Base-by-base conservation (phyloP, 1,140 invertebrate genomes). In the Drosophila nebulosa region DNA sequence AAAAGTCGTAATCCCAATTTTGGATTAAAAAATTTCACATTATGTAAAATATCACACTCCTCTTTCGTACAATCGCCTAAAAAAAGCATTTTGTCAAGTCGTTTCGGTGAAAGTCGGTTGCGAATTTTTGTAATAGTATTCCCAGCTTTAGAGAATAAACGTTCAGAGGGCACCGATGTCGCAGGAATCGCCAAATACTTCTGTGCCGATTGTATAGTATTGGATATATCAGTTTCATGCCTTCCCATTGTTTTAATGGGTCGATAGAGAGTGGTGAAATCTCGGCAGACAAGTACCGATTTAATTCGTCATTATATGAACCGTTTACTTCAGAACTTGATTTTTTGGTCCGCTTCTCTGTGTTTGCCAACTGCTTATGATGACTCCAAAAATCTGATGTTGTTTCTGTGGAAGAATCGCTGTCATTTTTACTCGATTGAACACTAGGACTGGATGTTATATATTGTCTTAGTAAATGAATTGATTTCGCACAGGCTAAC, bases 81-180 rank as follows among this genome's bases (percentile, higher is more conserved):
- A 14, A 53, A 53, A 10, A 53, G 51, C 51, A 53, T 21, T 6
- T 53, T 53, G 51, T 53, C 51, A 53, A 53, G 21, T 21, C 51
- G 22, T 53, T 53, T 53, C 51, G 51, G 51, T 53, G 22, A 53
- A 26, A 53, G 51, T 53, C 51, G 51, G 51, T 35, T 35, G 32
- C 10, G 10, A 35, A 3, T 35, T n/a, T 35, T 35, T n/a, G 32
- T 35, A 2, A 35, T n/a, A n/a, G 10, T 35, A n/a, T 9, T 35
- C 10, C 18, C 18, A 27, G 4, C 26, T 27, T 27, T 27, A 27
- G 26, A 52, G 16, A 52, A 52, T n/a, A 52, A 52, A 52, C 50
- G 50, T 52, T 52, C 32, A 35, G 12, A 35, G 9, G 9, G 9
- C 4, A 35, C 32, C 9, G 32, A 35, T 35, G 32, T 35, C 32